Conservation (phyloP, 2,113 vertebrate genomes). For the sheep (Ovis aries) region ARS-UI_Ramb_v3.0 NC_056055.1:97201001-97201500, state of each 20-base stretch:
- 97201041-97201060: neutral
- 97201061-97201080: neutral
- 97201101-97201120: neutral
- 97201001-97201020: neutral
- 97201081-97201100: neutral
- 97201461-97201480: neutral
- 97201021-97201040: neutral
- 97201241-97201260: neutral
- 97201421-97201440: neutral
- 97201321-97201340: neutral
- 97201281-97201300: neutral
- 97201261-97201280: neutral
- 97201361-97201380: neutral
- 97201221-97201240: neutral
- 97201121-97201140: neutral
- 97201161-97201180: neutral
- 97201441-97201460: neutral
- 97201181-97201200: neutral
- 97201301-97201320: neutral
- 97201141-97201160: neutral
- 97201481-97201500: neutral
- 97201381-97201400: neutral
- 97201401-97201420: neutral
- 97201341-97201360: neutral
- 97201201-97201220: neutral